These are phyloP conservation scores for Seira ritae DNA, from an alignment of 2,888 invertebrate species.

Conservation along the genomic window DNA sequence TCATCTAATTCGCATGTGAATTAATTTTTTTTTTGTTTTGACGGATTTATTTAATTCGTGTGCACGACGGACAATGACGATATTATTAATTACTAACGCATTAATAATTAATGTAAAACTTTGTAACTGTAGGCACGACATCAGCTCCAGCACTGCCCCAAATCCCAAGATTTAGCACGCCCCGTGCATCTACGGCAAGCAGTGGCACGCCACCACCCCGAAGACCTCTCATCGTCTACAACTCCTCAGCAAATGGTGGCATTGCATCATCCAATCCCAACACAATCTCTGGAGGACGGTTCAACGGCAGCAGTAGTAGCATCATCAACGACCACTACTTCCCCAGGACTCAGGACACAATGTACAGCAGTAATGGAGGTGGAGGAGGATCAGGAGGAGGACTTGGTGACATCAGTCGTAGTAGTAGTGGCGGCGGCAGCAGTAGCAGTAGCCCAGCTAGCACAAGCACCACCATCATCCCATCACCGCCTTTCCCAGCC, in stretches of 20 bases:
- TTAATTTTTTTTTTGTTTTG: too few species aligned
- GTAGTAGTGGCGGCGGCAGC: constrained; percentile 49
- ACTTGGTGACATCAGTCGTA: constrained; percentile 53
- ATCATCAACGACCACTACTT: constrained; percentile 42
- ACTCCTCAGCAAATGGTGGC: constrained; percentile 56
- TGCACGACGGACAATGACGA: too few species aligned
- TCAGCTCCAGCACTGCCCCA: constrained; percentile 79
- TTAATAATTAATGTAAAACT: neutral
- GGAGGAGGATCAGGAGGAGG: constrained; percentile 13
- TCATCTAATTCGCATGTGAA: too few species aligned
- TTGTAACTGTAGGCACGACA: constrained; percentile 75
- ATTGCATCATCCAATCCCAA: constrained; percentile 36
- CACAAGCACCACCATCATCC: constrained; percentile 75
- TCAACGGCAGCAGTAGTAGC: constrained; percentile 31
- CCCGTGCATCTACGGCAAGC: constrained; percentile 77
- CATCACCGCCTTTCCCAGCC: constrained; percentile 74
- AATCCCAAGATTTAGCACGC: constrained; percentile 78
- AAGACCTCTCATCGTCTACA: constrained; percentile 68
- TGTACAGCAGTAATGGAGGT: constrained; percentile 41
- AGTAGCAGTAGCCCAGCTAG: constrained; percentile 62
- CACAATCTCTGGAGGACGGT: constrained; percentile 23
- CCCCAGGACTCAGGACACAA: constrained; percentile 42
- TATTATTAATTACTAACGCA: constrained; percentile 11
- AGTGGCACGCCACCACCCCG: constrained; percentile 64
- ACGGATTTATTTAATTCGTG: too few species aligned